Conservation (phyloP, 2,797 vertebrate species). For the Galaxias olidus region DNA sequence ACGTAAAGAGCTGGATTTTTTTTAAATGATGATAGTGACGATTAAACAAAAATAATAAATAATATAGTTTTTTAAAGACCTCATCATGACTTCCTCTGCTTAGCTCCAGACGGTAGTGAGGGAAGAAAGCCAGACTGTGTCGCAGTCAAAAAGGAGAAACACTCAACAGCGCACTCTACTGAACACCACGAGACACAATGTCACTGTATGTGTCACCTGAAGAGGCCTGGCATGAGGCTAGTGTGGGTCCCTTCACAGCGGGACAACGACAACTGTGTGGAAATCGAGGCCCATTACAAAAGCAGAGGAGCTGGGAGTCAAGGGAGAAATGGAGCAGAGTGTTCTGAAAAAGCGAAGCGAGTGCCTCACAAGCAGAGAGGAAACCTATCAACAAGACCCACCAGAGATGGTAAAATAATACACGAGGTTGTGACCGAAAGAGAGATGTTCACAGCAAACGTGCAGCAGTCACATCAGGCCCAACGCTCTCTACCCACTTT, state of each 20-base stretch:
- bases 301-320: not conserved
- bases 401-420: not conserved
- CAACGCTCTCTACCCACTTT: no score
- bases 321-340: not conserved
- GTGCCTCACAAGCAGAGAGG: not conserved
- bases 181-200: slow-evolving; percentile 56
- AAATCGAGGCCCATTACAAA: not conserved
- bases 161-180: slow-evolving; percentile 11
- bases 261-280: slow-evolving; percentile 23
- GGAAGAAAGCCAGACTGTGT: slow-evolving; percentile 14
- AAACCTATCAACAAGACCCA: not conserved
- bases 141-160: slow-evolving; percentile 8
- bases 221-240: slow-evolving; percentile 69
- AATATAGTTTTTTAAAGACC: not conserved
- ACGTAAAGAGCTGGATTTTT: not conserved
- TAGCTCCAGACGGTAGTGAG: slow-evolving; percentile 56
- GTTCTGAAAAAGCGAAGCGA: not conserved
- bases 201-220: slow-evolving; percentile 71
- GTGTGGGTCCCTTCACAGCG: slow-evolving; percentile 63
- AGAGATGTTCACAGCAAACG: no score
- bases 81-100: not conserved
- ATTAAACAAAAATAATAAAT: not conserved
- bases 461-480: no score
- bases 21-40: not conserved
- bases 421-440: not conserved